Base-by-base conservation (phyloP, 2,797 vertebrate species). In the Mormyrops boulengeri region DNA sequence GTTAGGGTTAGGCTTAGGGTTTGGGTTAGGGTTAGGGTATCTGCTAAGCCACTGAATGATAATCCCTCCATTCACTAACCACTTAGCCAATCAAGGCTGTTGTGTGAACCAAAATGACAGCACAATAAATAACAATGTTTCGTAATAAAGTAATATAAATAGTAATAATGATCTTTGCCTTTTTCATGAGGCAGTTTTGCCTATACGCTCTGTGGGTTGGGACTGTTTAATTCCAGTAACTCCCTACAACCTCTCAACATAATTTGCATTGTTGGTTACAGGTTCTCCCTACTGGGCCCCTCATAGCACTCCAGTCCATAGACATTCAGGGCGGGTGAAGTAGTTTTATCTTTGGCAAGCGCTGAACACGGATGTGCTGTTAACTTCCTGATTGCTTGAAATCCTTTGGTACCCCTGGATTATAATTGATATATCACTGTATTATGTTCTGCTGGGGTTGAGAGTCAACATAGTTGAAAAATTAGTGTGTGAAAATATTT, bases 401-500 rank as follows among this genome's bases (percentile, higher is more conserved):
- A 60, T 19, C 14, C 80, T 85, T 60, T 47, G 30, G 80, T 89
- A 55, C 52, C 80, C 55, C 47, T 84, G 30, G 47, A 38, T 80
- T 9, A 80, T 52, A 77, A 52, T 41, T 22, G 57, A 47, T 38
- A 77, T n/a, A 77, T 53, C n/a, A 88, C 41, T 4, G 30, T 77
- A 8, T 19, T 44, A 2, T 77, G 26, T 88, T 90, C 87, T 87
- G 55, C 88, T 88, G 47, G 52, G 90, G 86, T 91, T 87, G 91
- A 85, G 53, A 53, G 77, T 90, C 88, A 86, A 34, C 88, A 57
- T 80, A 84, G 88, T 44, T 80, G 34, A 82, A 89, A 88, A 89
- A 87, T 80, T 89, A 49, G 49, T 85, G 85, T 89, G 87, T 91
- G 60, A 91, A 91, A 80, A 14, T 62, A 89, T 89, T 87, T 85